Percentiles rank a stretch among this genome's conserved stretches.
phyloP scores from a whole-genome alignment of 2,113 vertebrate species.

The Mesoclemmys tuberculata region DNA sequence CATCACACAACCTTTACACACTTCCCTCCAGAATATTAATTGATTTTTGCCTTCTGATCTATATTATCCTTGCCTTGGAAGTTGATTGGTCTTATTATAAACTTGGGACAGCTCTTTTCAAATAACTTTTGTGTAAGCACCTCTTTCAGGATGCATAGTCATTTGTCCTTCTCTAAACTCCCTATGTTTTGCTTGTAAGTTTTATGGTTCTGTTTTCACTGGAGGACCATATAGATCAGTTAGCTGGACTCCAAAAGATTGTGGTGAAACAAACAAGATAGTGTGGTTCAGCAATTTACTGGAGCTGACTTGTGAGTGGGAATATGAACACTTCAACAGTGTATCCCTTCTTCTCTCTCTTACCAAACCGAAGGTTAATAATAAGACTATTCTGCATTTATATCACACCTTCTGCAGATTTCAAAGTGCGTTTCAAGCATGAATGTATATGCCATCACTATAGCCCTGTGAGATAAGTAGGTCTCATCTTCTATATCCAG shows the following conservation, averaged over 20 bases:
- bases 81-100: neutral
- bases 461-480: neutral
- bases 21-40: slow-evolving; percentile 31
- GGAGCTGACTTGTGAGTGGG: accelerated
- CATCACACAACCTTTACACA: neutral
- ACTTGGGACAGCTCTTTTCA: neutral
- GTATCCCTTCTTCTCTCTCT: neutral
- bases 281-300: neutral
- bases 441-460: neutral
- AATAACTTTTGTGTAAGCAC: neutral
- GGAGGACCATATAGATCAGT: neutral
- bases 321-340: neutral
- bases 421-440: neutral
- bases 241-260: neutral
- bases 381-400: neutral
- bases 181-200: neutral
- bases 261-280: neutral
- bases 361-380: neutral
- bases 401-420: accelerated
- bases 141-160: neutral
- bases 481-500: neutral
- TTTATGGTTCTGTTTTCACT: neutral
- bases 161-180: neutral
- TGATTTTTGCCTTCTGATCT: slow-evolving; percentile 40
- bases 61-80: slow-evolving; percentile 29